Evolutionary conservation across 37 sponge, comb jelly and placozoan species (phyloP), one percentile per base, ranked within the genome.

Genomic region (Cladorhizidae sp.): DNA sequence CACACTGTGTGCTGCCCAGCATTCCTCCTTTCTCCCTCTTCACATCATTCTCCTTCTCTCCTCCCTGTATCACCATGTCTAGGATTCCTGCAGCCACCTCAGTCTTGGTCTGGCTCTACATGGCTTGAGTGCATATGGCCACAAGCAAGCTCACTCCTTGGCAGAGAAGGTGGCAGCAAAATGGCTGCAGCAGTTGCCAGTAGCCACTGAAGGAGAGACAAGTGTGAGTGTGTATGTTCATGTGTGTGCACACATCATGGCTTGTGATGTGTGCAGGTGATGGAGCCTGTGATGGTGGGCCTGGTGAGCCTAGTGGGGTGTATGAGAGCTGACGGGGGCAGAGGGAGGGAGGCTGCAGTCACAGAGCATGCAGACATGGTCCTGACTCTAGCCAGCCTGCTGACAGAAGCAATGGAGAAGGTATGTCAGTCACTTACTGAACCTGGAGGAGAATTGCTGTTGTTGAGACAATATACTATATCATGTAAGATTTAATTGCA

Each of bases 121-220:
- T 29, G 50, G 74, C 1, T 64, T 82, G 31, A 41, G 64, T 42
- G 57, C 49, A 28, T 22, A 7, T 32, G 74, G 82, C 0, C 74
- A 63, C 39, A 25, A n/a, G 11, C 35, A 20, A 41, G 82, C 64
- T 22, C 20, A 23, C 41, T 31, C 73, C 37, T 62, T 73, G 7
- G 45, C 64, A 23, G 82, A 82, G 15, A 64, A 73, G 25, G 56
- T 82, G 6, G 82, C 82, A 58, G 72, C 54, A n/a, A 73, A 73
- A 52, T 82, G 82, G 82, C 63, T 82, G 23, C 62, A 82, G 49
- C 73, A 82, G 64, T 31, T 71, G 57, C 9, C 26, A 45, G 25
- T 2, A 14, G 28, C n/a, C n/a, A n/a, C 42, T 7, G 74, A 52
- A 15, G 35, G 31, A 22, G 57, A 33, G 36, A 36, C 49, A 45